Percentiles rank a stretch among this genome's conserved stretches.
Conservation (phyloP, 1,140 invertebrate genomes). For the Notospermus geniculatus region DNA sequence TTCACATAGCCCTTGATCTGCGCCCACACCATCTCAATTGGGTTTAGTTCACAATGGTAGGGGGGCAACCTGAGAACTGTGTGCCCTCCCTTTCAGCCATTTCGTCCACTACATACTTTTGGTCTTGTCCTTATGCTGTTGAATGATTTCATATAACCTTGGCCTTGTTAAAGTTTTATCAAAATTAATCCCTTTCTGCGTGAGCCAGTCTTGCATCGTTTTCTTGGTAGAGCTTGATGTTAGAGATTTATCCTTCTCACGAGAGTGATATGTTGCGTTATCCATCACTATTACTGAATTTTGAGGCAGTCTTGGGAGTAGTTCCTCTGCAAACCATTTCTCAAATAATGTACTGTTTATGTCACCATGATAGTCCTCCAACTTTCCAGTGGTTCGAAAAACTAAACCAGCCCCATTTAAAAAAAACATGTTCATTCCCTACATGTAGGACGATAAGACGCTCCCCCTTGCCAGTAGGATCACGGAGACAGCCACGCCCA, state of each 20-base stretch:
- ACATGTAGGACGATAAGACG: neutral
- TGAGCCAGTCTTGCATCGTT: neutral
- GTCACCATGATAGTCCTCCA: neutral
- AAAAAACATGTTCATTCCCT: neutral
- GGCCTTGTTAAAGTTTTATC: neutral
- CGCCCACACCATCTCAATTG: too few relatives aligned
- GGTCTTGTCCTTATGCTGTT: neutral
- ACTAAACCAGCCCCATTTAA: neutral
- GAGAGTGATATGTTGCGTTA: neutral
- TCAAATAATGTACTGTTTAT: neutral
- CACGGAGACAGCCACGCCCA: too few relatives aligned
- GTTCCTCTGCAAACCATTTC: neutral
- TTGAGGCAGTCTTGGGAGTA: neutral
- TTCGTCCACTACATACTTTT: neutral
- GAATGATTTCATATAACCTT: neutral
- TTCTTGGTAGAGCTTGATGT: neutral
- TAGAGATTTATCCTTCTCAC: neutral
- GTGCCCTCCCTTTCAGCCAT: neutral
- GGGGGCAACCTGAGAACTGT: neutral
- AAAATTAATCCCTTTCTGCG: neutral
- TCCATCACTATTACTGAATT: slow-evolving; percentile 3
- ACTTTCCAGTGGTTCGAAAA: neutral
- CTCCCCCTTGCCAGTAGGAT: neutral
- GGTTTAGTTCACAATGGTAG: too few relatives aligned
- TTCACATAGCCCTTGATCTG: too few relatives aligned